Evolutionary conservation across 2,797 vertebrate species (phyloP), one percentile per base, ranked within the genome.

Genomic region (Atherinosoma microstoma): DNA sequence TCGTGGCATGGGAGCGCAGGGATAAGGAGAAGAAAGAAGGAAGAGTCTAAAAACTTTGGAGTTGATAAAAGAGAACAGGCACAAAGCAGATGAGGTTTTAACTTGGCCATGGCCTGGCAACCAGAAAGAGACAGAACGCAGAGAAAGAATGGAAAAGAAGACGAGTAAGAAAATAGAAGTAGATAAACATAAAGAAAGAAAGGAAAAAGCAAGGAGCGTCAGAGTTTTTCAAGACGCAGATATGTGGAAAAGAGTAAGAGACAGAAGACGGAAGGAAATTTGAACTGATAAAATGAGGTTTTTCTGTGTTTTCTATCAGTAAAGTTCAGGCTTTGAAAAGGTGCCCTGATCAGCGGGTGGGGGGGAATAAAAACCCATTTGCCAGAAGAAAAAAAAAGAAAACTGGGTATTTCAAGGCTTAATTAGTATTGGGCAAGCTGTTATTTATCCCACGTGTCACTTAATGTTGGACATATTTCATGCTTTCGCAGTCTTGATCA

Each of bases 61-160:
- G 69, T 80, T 76, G 82, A 84, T 83, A 81, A 86, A 86, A 86
- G 67, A 84, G 73, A 79, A 58, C 42, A 70, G 58, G 63, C 81
- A 88, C 76, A 88, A 85, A 86, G 86, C 75, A 87, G 64, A 75
- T 76, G 84, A 90, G 66, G 38, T 30, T 70, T 84, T 87, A 94
- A 91, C 45, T 82, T 90, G 92, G 92, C 90, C 90, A 91, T 4
- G 74, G 86, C 83, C 85, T 82, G 80, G 75, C 70, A 83, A 74
- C 84, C 62, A 64, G 68, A 78, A 13, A 73, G 65, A 71, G 75
- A 63, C 32, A 73, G 47, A 67, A 30, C 58, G 58, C 22, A 16
- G 38, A 0, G 61, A 75, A 38, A 64, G 70, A 42, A 30, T 29
- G 45, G 67, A 40, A 63, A 32, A 35, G 64, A 69, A 49, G 49